phyloP scores from a whole-genome alignment of 2,113 vertebrate species.

The Eulemur macaco region DNA sequence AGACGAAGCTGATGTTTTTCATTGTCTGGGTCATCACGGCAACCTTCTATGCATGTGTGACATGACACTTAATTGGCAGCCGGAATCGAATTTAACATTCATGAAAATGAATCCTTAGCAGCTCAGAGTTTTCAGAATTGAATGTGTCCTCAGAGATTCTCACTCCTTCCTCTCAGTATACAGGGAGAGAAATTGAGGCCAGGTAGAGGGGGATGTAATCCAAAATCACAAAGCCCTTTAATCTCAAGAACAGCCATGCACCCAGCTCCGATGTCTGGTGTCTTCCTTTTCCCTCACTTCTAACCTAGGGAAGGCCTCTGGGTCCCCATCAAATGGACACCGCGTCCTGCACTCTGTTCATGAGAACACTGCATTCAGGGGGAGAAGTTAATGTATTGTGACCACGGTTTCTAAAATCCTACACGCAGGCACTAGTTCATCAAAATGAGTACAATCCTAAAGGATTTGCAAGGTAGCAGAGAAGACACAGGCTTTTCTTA shows the following conservation, averaged over 20 bases:
- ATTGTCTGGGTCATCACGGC: constrained; percentile 45
- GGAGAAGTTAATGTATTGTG: too few relatives aligned
- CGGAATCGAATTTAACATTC: constrained; percentile 14
- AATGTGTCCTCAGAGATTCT: not conserved
- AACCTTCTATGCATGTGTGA: constrained; percentile 45
- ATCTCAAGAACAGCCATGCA: not conserved
- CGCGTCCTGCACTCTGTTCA: too few relatives aligned
- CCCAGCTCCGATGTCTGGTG: not conserved
- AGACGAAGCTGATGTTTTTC: constrained; percentile 45
- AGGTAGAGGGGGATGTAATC: not conserved
- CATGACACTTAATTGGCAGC: constrained; percentile 65
- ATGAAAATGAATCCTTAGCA: constrained; percentile 12
- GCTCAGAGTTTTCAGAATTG: not conserved
- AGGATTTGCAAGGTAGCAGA: not conserved
- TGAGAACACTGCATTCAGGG: not conserved
- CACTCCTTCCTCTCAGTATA: not conserved
- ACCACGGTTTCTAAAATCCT: not conserved
- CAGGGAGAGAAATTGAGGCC: not conserved
- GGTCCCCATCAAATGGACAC: too few relatives aligned
- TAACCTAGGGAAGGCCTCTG: not conserved
- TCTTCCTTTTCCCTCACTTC: not conserved
- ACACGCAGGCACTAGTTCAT: not conserved
- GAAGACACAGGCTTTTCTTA: not conserved
- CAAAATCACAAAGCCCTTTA: constrained; percentile 1
- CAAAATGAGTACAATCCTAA: not conserved